Evolutionary conservation across 2,888 invertebrate species (phyloP).

Genomic region (Adela reaumurella): DNA sequence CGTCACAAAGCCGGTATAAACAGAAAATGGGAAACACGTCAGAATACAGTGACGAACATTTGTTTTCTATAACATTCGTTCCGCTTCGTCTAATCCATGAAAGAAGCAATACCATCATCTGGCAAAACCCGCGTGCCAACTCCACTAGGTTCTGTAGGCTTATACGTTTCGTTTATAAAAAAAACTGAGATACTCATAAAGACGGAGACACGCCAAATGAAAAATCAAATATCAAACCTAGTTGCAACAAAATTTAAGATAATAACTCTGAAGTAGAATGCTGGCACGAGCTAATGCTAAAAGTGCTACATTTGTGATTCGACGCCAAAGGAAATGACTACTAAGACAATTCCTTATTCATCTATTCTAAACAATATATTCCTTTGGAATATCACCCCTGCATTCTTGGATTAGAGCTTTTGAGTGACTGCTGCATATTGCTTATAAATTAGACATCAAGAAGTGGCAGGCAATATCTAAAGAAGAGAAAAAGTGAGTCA

Average conservation of each 20-base stretch:
- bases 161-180: conserved; percentile 2
- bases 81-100: conserved; percentile 5
- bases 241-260: conserved; percentile 4
- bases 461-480: too few relatives aligned
- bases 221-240: conserved; percentile 2
- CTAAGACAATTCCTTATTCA: conserved; percentile 9
- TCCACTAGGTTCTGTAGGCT: conserved; percentile 10
- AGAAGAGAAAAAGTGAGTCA: too few relatives aligned
- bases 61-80: conserved; percentile 8
- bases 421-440: conserved; percentile 15
- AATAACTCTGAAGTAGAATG: conserved; percentile 6
- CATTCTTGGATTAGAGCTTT: conserved; percentile 16
- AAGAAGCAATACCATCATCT: conserved; percentile 2
- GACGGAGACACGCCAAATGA: conserved; percentile 8
- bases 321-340: conserved; percentile 14
- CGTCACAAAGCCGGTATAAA: conserved; percentile 9
- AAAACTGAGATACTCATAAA: conserved; percentile 1
- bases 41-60: conserved; percentile 3
- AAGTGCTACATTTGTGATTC: conserved; percentile 10
- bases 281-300: conserved; percentile 10
- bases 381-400: conserved; percentile 13
- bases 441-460: conserved; percentile 6
- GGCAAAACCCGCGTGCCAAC: conserved; percentile 10
- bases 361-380: conserved; percentile 9
- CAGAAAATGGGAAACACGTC: conserved; percentile 6